phyloP scores from a whole-genome alignment of 2,888 invertebrate species.

The Carabus problematicus region DNA sequence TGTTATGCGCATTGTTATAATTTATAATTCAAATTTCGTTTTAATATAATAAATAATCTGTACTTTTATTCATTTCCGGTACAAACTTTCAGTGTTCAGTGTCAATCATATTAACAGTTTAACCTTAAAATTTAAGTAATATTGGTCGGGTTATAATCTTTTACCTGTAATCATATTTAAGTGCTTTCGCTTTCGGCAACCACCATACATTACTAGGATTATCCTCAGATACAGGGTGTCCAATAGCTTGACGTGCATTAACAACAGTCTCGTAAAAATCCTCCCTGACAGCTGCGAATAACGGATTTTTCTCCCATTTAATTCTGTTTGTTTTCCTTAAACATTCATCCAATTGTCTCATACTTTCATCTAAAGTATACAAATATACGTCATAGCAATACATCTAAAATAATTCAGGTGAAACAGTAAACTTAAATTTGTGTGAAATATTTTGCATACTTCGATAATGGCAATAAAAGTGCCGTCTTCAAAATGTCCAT shows the following conservation, averaged over 20 bases:
- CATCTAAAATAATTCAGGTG: conserved; percentile 21
- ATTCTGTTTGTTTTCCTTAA: conserved; percentile 33
- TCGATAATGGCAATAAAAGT: conserved; percentile 32
- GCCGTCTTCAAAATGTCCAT: conserved; percentile 33
- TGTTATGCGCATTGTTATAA: not conserved
- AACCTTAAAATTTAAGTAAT: not conserved
- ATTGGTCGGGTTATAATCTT: conserved; percentile 25
- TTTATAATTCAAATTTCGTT: not conserved
- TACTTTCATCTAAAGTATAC: conserved; percentile 26
- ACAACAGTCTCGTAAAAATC: conserved; percentile 16
- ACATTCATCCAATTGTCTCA: conserved; percentile 23
- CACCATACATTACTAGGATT: conserved; percentile 45
- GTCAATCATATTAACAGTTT: no score
- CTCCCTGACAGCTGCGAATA: conserved; percentile 23
- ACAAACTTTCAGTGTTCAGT: no score
- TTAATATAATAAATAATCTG: no score
- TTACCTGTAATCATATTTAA: conserved; percentile 48
- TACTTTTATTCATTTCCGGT: no score
- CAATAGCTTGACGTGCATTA: conserved; percentile 24
- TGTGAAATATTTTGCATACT: conserved; percentile 9
- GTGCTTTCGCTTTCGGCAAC: conserved; percentile 46
- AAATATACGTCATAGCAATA: conserved; percentile 33
- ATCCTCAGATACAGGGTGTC: conserved; percentile 18
- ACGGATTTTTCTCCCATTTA: conserved; percentile 20
- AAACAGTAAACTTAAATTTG: not conserved